Conservation (phyloP, 2,888 invertebrate genomes). For the Thereva nobilitata region DNA sequence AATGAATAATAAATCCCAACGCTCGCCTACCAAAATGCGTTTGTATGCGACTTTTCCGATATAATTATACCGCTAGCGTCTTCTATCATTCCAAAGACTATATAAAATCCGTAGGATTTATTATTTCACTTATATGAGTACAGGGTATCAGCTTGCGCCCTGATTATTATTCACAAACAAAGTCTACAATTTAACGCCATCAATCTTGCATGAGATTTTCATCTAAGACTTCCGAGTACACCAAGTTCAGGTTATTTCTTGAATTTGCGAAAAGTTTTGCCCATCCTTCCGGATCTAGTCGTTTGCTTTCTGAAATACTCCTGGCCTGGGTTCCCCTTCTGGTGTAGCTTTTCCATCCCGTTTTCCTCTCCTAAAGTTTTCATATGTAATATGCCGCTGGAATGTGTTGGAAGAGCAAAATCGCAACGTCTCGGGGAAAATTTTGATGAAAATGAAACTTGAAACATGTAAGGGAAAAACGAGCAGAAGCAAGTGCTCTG, state of each 20-base stretch:
- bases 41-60: constrained; percentile 7
- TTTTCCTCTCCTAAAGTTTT: constrained; percentile 6
- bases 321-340: neutral
- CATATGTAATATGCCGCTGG: constrained; percentile 33
- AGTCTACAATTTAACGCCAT: constrained; percentile 43
- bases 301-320: neutral
- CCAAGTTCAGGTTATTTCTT: constrained; percentile 40
- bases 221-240: constrained; percentile 41
- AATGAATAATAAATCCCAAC: constrained; percentile 22
- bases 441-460: constrained; percentile 41
- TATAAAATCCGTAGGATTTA: constrained; percentile 32
- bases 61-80: constrained; percentile 30
- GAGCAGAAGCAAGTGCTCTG: too few species aligned
- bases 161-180: constrained; percentile 43
- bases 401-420: constrained; percentile 36
- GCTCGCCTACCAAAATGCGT: constrained; percentile 6
- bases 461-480: neutral
- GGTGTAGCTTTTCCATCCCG: neutral
- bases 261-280: constrained; percentile 39
- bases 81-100: constrained; percentile 33
- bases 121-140: constrained; percentile 33
- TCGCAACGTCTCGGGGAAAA: constrained; percentile 38
- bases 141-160: constrained; percentile 31
- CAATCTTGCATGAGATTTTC: constrained; percentile 42
- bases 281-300: constrained; percentile 24